phyloP scores from a whole-genome alignment of 2,113 vertebrate genomes.

The Butorides virescens region DNA sequence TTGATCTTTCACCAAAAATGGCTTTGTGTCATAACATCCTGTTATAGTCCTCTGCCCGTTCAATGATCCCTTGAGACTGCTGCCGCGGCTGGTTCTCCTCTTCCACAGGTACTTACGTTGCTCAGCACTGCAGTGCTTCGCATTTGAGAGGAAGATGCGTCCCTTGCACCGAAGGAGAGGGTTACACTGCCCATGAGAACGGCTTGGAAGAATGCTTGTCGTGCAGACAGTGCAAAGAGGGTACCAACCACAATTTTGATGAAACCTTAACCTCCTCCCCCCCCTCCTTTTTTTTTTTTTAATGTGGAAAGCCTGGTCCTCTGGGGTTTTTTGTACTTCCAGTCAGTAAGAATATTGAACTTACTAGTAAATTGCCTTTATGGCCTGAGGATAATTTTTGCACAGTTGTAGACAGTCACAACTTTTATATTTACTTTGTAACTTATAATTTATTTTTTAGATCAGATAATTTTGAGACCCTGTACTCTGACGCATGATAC shows the following conservation, averaged over 20 bases:
- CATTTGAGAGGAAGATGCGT: background rate
- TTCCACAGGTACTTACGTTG: background rate
- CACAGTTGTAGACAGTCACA: background rate
- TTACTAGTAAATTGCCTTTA: background rate
- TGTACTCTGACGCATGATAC: background rate
- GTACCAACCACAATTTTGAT: background rate
- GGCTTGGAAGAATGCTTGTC: background rate
- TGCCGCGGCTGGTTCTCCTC: background rate
- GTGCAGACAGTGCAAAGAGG: constrained; percentile 48
- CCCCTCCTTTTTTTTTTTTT: background rate
- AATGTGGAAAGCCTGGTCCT: background rate
- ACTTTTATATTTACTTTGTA: background rate
- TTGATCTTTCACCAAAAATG: background rate
- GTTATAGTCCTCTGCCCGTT: background rate
- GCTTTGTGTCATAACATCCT: background rate
- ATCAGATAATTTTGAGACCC: background rate
- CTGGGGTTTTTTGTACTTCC: background rate
- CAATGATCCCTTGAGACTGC: background rate
- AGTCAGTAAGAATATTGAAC: background rate
- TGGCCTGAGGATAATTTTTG: background rate
- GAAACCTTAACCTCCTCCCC: background rate
- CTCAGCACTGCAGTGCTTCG: background rate
- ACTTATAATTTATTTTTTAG: constrained; percentile 26
- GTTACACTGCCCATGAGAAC: background rate
- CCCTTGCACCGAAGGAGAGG: background rate